phyloP scores from a whole-genome alignment of 2,113 vertebrate genomes.

The Mirounga angustirostris region DNA sequence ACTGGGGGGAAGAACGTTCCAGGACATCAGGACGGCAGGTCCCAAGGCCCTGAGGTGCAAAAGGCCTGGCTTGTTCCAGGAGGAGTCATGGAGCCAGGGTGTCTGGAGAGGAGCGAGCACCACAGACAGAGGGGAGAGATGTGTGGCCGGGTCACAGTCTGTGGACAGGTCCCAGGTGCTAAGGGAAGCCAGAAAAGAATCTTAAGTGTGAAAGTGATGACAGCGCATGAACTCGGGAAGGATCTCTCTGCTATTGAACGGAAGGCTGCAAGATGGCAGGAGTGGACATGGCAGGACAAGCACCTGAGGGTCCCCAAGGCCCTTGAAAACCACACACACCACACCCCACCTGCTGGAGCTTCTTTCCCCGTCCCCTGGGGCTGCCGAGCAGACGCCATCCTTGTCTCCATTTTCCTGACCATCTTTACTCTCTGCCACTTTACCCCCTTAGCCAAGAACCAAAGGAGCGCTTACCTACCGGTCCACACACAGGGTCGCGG shows the following conservation, averaged over 20 bases:
- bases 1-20: background rate
- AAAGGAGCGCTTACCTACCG: background rate
- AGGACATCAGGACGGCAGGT: background rate
- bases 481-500: background rate
- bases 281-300: background rate
- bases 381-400: background rate
- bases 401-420: background rate
- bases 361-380: background rate
- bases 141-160: background rate
- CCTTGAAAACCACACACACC: background rate
- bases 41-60: background rate
- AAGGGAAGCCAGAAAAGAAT: background rate
- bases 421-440: background rate
- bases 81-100: background rate
- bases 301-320: fast-evolving
- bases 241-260: background rate
- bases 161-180: background rate
- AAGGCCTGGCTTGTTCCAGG: background rate
- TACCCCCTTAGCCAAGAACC: background rate
- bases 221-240: background rate
- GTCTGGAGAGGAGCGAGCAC: background rate
- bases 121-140: background rate
- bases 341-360: too few species aligned
- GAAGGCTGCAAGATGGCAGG: background rate
- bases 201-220: background rate